These are phyloP conservation scores for Phalloptychus januarius DNA, from an alignment of 2,797 vertebrate genomes.

Conservation along the genomic window DNA sequence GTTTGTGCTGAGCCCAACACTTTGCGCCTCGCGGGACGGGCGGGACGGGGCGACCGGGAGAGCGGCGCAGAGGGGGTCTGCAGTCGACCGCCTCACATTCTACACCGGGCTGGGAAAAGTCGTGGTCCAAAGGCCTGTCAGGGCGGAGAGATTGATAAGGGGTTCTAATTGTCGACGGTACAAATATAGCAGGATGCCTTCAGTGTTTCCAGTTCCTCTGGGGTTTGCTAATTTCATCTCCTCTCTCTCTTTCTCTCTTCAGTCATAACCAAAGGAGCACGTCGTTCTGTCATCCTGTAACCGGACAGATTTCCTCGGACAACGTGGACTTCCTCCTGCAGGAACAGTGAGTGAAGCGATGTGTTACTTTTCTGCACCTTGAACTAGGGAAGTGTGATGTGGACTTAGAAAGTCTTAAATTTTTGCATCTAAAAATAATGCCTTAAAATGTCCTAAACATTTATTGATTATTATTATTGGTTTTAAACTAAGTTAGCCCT, in stretches of 20 bases:
- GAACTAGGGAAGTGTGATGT: neutral
- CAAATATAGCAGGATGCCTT: conserved; percentile 42
- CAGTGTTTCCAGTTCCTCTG: conserved; percentile 10
- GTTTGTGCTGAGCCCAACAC: conserved; percentile 61
- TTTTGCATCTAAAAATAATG: too few relatives aligned
- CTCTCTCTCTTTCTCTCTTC: conserved; percentile 41
- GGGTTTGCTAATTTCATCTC: conserved; percentile 52
- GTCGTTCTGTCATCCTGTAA: conserved; percentile 90
- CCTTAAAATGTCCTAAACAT: too few relatives aligned
- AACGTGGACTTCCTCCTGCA: conserved; percentile 89
- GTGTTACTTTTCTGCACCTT: neutral
- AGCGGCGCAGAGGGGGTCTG: conserved; percentile 10
- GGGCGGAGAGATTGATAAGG: conserved; percentile 41
- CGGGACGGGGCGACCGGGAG: conserved; percentile 47
- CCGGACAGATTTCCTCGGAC: conserved; percentile 89
- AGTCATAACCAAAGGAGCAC: conserved; percentile 94
- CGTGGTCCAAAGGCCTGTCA: conserved; percentile 27
- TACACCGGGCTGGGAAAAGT: conserved; percentile 56
- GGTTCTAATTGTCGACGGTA: conserved; percentile 19
- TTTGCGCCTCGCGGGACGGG: conserved; percentile 48
- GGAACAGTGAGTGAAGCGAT: conserved; percentile 87
- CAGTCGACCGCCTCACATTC: conserved; percentile 60
- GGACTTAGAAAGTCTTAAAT: neutral
- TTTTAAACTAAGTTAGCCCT: too few relatives aligned
- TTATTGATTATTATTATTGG: too few relatives aligned